Percentiles rank a stretch among this genome's conserved stretches.
Conservation (phyloP, 2,888 invertebrate species). For the Cryptus viduatorius region DNA sequence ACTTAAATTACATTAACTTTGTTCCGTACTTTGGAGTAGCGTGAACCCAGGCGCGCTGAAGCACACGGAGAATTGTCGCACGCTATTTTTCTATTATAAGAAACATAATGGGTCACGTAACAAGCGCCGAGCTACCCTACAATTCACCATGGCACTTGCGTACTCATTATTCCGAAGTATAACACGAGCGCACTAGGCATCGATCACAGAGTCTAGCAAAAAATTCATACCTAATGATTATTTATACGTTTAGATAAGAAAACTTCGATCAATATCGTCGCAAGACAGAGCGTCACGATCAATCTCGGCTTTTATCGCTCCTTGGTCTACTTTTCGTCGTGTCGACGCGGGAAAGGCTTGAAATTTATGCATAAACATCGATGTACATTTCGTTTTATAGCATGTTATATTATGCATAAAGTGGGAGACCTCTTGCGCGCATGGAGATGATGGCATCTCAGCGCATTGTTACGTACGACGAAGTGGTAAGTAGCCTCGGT, state of each 20-base stretch:
- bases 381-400: background rate
- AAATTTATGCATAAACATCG: background rate
- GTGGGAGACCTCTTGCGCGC: background rate
- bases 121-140: background rate
- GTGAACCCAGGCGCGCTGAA: slow-evolving; percentile 1
- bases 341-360: background rate
- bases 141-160: slow-evolving; percentile 8
- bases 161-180: slow-evolving; percentile 13
- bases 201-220: slow-evolving; percentile 6
- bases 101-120: slow-evolving; percentile 36
- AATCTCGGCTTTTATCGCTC: background rate
- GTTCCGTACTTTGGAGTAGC: background rate
- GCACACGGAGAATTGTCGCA: slow-evolving; percentile 13
- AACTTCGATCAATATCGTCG: slow-evolving; percentile 14
- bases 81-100: slow-evolving; percentile 56
- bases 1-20: background rate
- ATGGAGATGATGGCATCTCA: slow-evolving; percentile 29
- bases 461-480: slow-evolving; percentile 49
- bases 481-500: slow-evolving; percentile 49
- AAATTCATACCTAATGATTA: slow-evolving; percentile 14
- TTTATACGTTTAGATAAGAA: slow-evolving; percentile 26
- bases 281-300: slow-evolving; percentile 7
- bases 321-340: slow-evolving; percentile 4
- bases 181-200: slow-evolving; percentile 6
- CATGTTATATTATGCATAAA: slow-evolving; percentile 1